Evolutionary conservation across 2,113 vertebrate genomes (phyloP), one percentile per base, ranked within the genome.

Genomic region (Numenius arquata): DNA sequence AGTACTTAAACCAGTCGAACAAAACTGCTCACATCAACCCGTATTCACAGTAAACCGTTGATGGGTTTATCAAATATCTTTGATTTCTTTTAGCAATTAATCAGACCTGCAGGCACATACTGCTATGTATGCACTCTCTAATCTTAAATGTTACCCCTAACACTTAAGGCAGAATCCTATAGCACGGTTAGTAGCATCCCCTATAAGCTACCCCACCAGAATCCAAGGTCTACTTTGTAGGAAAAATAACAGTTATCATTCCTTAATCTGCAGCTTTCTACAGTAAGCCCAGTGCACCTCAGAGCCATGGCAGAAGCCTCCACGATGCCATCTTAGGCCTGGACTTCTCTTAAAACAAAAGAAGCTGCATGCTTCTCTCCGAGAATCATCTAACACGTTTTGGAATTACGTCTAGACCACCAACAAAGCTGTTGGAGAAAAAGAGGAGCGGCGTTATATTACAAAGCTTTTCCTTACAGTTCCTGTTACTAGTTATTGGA

Each of bases 391-490:
- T 68, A 89, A 93, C 77, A 82, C 8, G 0, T 52, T 95, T 80
- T 85, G 55, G 88, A 95, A 90, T 72, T 48, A 74, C 4, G 26
- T 82, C 45, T 40, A 70, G 96, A 96, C 96, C 96, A 97, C 97
- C 97, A 97, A 94, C 89, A 96, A 89, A 96, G 95, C 68, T 81
- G 65, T 23, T 93, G 79, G 83, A 81, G 93, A 82, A 91, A 59
- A 92, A 87, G 84, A 50, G 89, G 77, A 96, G 70, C 26, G 17
- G 95, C 20, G 5, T 80, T 91, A 18, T 67, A 43, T 83, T 96
- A 92, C 95, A 96, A 96, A 94, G 94, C 89, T 88, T 83, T 93
- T 95, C 43, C 95, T 92, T 83, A 74, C 92, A 85, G 91, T 76
- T 90, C 58, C 96, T 95, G 94, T 94, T 91, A 45, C 84, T 95